Conservation (phyloP, 2,797 vertebrate genomes). For the Dermochelys coriacea region DNA sequence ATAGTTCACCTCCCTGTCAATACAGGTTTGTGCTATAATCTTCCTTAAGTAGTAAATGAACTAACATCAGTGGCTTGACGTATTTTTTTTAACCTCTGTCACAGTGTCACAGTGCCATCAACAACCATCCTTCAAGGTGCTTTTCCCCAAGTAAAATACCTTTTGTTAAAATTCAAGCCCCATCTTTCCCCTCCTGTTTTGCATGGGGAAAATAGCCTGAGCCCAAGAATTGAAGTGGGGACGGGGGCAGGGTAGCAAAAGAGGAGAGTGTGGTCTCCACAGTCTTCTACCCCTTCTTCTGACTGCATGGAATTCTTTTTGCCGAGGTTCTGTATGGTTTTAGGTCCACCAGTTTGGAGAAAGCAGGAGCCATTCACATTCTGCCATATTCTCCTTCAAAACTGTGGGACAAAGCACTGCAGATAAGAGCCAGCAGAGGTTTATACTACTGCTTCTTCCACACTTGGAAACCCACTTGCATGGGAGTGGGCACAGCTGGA, state of each 20-base stretch:
- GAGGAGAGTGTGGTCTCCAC: background rate
- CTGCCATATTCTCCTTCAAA: background rate
- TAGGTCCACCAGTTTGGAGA: background rate
- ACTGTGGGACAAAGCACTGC: background rate
- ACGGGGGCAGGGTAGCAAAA: background rate
- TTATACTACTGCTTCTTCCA: background rate
- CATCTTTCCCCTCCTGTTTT: background rate
- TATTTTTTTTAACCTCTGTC: background rate
- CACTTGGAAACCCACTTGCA: accelerated
- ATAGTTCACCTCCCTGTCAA: background rate
- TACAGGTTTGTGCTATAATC: background rate
- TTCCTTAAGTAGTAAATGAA: background rate
- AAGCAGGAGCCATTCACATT: background rate
- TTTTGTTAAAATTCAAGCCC: background rate
- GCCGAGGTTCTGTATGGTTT: background rate
- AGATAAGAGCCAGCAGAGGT: background rate
- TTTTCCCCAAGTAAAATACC: background rate
- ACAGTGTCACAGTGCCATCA: background rate
- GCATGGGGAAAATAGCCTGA: background rate
- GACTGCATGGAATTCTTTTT: background rate
- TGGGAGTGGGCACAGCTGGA: accelerated
- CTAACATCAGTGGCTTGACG: background rate
- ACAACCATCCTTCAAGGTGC: background rate
- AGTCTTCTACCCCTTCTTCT: background rate
- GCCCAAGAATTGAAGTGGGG: background rate